Percentiles rank a stretch among this genome's conserved stretches.
Conservation (phyloP, 2,888 invertebrate genomes). For the Conchocele bisecta region DNA sequence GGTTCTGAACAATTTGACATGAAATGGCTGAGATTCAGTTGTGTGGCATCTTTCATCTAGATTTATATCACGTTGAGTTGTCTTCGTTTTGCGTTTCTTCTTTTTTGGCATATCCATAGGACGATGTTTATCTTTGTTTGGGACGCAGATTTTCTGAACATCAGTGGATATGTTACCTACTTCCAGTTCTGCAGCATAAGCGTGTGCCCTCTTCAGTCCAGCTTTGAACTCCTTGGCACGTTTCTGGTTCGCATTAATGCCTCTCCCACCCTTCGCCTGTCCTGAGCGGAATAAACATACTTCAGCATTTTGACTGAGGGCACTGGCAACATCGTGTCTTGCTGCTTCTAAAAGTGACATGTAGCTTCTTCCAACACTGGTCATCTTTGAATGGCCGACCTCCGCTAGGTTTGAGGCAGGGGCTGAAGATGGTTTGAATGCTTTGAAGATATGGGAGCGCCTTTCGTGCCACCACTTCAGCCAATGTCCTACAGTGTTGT, state of each 20-base stretch:
- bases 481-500: background rate
- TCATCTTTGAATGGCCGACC: conserved; percentile 8
- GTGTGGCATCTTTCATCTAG: no score
- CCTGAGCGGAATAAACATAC: background rate
- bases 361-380: background rate
- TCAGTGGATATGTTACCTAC: background rate
- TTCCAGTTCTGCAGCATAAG: background rate
- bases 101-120: background rate
- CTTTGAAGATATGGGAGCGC: conserved; percentile 12
- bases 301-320: conserved; percentile 4
- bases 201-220: background rate
- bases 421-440: background rate
- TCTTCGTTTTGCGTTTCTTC: no score
- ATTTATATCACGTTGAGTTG: no score
- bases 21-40: background rate
- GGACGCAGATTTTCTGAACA: background rate
- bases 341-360: conserved; percentile 8
- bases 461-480: conserved; percentile 21
- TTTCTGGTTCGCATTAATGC: background rate
- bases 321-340: conserved; percentile 2
- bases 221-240: background rate
- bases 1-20: background rate
- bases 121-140: background rate
- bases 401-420: conserved; percentile 22
- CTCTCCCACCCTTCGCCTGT: conserved; percentile 1